Evolutionary conservation across 2,888 invertebrate genomes (phyloP).

Genomic region (Himalopsyche anomala): DNA sequence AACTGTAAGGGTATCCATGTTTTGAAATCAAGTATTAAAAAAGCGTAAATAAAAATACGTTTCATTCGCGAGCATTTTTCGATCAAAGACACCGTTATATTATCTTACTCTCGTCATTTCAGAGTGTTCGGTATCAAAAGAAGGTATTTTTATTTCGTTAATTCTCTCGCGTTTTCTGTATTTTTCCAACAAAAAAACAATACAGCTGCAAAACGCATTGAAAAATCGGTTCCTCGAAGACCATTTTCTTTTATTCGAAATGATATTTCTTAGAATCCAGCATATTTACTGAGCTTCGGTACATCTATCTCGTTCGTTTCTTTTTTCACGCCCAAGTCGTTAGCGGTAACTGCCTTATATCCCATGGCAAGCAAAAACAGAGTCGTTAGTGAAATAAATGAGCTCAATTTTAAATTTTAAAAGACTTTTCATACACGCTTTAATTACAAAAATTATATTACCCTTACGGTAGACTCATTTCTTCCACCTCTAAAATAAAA

Average conservation of each 20-base stretch:
- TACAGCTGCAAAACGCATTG: slow-evolving; percentile 29
- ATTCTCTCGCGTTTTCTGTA: neutral
- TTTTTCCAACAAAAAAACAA: neutral
- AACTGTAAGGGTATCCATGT: no score
- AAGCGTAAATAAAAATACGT: no score
- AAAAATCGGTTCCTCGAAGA: slow-evolving; percentile 12
- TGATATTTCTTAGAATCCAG: slow-evolving; percentile 21
- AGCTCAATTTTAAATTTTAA: slow-evolving; percentile 63
- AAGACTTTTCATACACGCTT: slow-evolving; percentile 57
- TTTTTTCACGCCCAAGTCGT: slow-evolving; percentile 34
- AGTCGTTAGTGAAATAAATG: slow-evolving; percentile 65
- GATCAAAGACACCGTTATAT: neutral
- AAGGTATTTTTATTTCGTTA: slow-evolving; percentile 10
- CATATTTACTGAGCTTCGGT: slow-evolving; percentile 12
- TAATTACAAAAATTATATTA: slow-evolving; percentile 12
- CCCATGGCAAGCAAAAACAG: slow-evolving; percentile 32
- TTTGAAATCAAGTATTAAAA: no score
- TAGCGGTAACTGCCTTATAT: slow-evolving; percentile 26
- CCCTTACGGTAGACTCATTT: neutral
- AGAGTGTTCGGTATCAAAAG: slow-evolving; percentile 1
- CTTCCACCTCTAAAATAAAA: slow-evolving; percentile 16
- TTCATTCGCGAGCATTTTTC: neutral
- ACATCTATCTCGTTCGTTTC: slow-evolving; percentile 31
- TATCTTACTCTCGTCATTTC: neutral
- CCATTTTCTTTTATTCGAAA: slow-evolving; percentile 30